Evolutionary conservation across 1,140 invertebrate species (phyloP).

Genomic region (Ceratosolen fusciceps): DNA sequence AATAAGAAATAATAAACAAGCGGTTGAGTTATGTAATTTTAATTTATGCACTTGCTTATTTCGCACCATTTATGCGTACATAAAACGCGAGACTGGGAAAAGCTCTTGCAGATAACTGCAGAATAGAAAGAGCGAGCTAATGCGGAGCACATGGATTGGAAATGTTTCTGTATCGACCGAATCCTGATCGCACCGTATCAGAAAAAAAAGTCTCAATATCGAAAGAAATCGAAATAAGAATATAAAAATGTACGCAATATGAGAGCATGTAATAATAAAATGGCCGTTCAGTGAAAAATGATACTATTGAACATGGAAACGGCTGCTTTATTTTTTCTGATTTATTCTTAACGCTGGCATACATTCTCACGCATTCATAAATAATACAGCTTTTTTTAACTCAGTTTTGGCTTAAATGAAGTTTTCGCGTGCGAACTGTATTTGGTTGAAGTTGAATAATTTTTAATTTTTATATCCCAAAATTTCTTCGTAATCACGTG

Average conservation of each 20-base stretch:
- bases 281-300: conserved; percentile 45
- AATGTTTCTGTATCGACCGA: conserved; percentile 45
- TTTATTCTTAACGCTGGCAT: background rate
- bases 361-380: background rate
- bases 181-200: conserved; percentile 33
- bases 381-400: background rate
- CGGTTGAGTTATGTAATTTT: conserved; percentile 24
- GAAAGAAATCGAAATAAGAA: background rate
- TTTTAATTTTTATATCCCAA: background rate
- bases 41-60: conserved; percentile 29
- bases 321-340: conserved; percentile 34
- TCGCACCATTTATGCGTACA: background rate
- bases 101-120: conserved; percentile 3
- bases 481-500: background rate
- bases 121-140: conserved; percentile 15
- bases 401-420: background rate
- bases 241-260: background rate
- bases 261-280: conserved; percentile 41
- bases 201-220: background rate
- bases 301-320: conserved; percentile 40
- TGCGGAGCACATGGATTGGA: conserved; percentile 42
- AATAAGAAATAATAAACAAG: background rate
- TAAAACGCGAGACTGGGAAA: conserved; percentile 2
- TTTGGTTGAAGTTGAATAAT: background rate
- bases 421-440: background rate